Evolutionary conservation across 2,888 invertebrate species (phyloP), one percentile per base, ranked within the genome.

Genomic region (Xanthorhoe spadicearia): DNA sequence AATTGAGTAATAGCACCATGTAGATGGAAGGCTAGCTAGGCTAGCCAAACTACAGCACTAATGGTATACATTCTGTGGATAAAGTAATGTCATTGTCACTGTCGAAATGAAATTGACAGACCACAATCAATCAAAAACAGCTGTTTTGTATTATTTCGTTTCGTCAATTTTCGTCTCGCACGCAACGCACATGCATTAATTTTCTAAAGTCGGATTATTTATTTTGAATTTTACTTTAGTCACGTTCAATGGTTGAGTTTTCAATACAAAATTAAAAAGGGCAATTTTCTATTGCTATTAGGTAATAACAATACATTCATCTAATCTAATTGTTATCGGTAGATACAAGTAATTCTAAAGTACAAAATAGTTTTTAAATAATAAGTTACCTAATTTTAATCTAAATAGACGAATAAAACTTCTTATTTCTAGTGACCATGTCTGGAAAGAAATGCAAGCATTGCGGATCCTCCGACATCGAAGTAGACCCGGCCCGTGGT

Each of bases 401-500:
- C n/a, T n/a, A n/a, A n/a, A n/a, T n/a, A n/a, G n/a, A n/a, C 23
- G 23, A 23, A 23, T 23, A 23, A 23, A 23, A 1, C 1, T 23
- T 23, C 23, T 3, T 46, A 23, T 5, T 15, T 6, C 7, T 51
- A 35, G 51, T 9, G 23, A 53, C 15, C n/a, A 92, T 92, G 93
- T 90, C 92, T 62, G 96, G 96, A n/a, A 94, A 95, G 78, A 97
- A 97, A 83, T 98, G 98, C 89, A 96, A 96, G 84, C 96, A 96
- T 80, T 98, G 98, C 85, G 97, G 97, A 13, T 96, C 97, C 48
- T 96, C 97, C 5, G 98, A 98, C 71, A 97, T 99, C 69, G 99
- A 99, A 90, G 97, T 97, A 68, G 99, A 99, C 87, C 97, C 98
- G 67, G 96, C 97, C 19, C 95, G 99, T 79, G 99, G 99, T 43